Conservation (phyloP, 2,888 invertebrate species). For the Phalangium opilio region DNA sequence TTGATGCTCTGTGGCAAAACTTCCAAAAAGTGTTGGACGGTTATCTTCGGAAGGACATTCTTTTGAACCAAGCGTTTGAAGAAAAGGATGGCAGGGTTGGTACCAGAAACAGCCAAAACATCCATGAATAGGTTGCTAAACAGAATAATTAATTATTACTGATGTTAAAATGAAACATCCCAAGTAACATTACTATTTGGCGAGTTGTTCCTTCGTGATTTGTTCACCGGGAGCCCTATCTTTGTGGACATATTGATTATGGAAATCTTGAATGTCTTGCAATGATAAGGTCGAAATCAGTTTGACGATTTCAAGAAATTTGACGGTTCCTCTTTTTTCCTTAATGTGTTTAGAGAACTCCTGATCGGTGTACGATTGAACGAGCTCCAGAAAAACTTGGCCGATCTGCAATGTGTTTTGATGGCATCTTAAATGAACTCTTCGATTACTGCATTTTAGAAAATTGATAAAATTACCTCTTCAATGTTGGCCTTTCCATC, state of each 20-base stretch:
- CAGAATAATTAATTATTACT: no score
- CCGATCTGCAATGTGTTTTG: conserved; percentile 7
- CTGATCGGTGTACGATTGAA: conserved; percentile 8
- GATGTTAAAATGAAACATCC: no score
- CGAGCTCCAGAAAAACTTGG: conserved; percentile 7
- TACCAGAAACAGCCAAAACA: conserved; percentile 26
- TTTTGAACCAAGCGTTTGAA: conserved; percentile 26
- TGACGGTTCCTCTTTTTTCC: conserved; percentile 15
- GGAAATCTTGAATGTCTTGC: conserved; percentile 21
- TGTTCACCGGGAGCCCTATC: conserved; percentile 1
- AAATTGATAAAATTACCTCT: conserved; percentile 12
- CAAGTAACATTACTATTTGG: conserved; percentile 7
- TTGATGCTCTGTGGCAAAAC: conserved; percentile 25
- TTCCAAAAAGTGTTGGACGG: conserved; percentile 23
- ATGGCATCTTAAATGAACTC: no score
- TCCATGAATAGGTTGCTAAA: conserved; percentile 22
- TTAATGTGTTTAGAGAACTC: conserved; percentile 3
- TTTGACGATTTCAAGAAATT: conserved; percentile 20
- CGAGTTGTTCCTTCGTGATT: conserved; percentile 4
- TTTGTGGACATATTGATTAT: conserved; percentile 14
- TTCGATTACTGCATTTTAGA: no score
- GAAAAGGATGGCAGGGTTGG: conserved; percentile 27
- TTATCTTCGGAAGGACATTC: conserved; percentile 15
- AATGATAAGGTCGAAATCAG: conserved; percentile 21
- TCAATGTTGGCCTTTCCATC: conserved; percentile 9